Evolutionary conservation across 2,888 invertebrate species (phyloP), one percentile per base, ranked within the genome.

Genomic region (Acanthopleura granulata): DNA sequence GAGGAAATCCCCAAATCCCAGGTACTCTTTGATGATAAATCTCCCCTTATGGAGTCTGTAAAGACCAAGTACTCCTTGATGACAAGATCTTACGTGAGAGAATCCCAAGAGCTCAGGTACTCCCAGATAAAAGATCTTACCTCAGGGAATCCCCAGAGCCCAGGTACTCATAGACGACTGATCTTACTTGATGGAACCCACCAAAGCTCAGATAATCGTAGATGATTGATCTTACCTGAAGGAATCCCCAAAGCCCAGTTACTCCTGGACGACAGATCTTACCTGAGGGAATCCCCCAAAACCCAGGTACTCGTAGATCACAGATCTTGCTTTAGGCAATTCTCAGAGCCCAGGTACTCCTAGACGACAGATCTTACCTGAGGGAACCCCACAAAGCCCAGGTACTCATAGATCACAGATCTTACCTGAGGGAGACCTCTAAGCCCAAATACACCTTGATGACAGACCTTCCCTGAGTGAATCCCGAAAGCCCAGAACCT

Each of bases 1-100:
- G 18, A 95, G 89, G 0, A 95, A 94, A 40, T 93, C 93, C 0
- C 95, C 94, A 87, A 94, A 95, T 87, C 95, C 95, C 75, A 95
- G 90, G 89, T 95, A 96, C 90, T 96, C 96, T 87, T 95, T 95
- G n/a, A n/a, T n/a, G n/a, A n/a, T n/a, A n/a, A n/a, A n/a, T n/a
- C n/a, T n/a, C n/a, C n/a, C n/a, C n/a, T n/a, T n/a, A n/a, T n/a
- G n/a, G n/a, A n/a, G n/a, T n/a, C n/a, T n/a, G n/a, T n/a, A n/a
- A n/a, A n/a, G n/a, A n/a, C n/a, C n/a, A n/a, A n/a, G n/a, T n/a
- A n/a, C n/a, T n/a, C n/a, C n/a, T n/a, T n/a, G n/a, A n/a, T n/a
- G n/a, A n/a, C n/a, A n/a, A n/a, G n/a, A n/a, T n/a, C n/a, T n/a
- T n/a, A n/a, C n/a, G n/a, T n/a, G n/a, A n/a, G n/a, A n/a, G n/a